Conservation (phyloP, 2,888 invertebrate species). For the Mayetiola destructor region DNA sequence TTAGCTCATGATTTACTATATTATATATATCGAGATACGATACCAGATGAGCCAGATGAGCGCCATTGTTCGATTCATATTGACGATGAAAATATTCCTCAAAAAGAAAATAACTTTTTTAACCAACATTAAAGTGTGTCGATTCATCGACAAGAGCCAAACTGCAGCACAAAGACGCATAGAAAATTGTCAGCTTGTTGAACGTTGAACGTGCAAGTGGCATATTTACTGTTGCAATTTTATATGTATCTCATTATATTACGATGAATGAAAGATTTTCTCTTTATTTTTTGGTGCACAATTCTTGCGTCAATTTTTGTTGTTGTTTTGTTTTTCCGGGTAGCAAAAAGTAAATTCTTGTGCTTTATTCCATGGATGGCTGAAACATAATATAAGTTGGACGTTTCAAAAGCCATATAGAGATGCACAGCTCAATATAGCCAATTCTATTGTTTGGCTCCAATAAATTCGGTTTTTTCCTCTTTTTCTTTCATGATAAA, state of each 20-base stretch:
- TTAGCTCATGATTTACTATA: too few relatives aligned
- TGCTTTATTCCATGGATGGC: neutral
- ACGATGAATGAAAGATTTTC: neutral
- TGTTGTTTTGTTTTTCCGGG: neutral
- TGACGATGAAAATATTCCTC: too few relatives aligned
- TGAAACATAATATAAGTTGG: neutral
- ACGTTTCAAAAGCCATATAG: neutral
- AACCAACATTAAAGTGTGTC: neutral
- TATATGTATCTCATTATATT: neutral
- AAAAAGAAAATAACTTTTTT: too few relatives aligned
- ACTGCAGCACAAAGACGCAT: too few relatives aligned
- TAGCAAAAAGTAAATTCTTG: neutral
- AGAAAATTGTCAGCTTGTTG: constrained; percentile 5
- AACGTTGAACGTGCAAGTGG: neutral
- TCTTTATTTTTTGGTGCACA: too few relatives aligned
- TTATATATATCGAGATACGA: too few relatives aligned
- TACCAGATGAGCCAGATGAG: constrained; percentile 7
- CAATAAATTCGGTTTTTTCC: too few relatives aligned
- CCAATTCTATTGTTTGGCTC: neutral
- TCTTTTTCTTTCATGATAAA: too few relatives aligned
- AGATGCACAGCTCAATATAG: neutral
- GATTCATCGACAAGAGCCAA: too few relatives aligned
- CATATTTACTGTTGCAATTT: constrained; percentile 8
- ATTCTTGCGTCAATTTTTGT: neutral
- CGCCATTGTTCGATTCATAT: too few relatives aligned